A percentile compares a stretch with the other conserved stretches of the same genome.
phyloP scores from a whole-genome alignment of 2,113 vertebrate genomes.

The Ceyx margarethae region DNA sequence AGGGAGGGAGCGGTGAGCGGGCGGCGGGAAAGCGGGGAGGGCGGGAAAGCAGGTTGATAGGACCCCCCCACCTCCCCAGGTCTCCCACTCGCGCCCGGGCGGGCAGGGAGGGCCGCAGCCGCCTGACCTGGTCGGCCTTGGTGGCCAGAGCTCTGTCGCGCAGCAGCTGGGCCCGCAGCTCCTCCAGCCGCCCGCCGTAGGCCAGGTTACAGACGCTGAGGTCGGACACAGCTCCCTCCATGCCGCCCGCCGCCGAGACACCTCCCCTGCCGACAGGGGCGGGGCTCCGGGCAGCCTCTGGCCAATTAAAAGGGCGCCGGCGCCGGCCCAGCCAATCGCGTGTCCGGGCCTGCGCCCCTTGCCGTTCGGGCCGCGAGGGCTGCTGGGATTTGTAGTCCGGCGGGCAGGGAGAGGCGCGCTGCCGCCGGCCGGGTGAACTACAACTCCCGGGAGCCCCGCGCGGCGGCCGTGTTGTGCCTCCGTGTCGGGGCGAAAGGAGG shows the following conservation, averaged over 20 bases:
- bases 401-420: fast-evolving
- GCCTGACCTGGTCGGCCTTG: constrained; percentile 88
- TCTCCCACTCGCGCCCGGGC: background rate
- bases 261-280: background rate
- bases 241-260: constrained; percentile 5
- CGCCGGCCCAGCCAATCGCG: background rate
- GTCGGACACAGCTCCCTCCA: constrained; percentile 86
- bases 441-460: constrained; percentile 60
- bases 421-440: background rate
- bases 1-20: background rate
- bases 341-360: background rate
- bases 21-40: too few species aligned
- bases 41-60: background rate
- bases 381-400: constrained; percentile 48
- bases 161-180: constrained; percentile 79
- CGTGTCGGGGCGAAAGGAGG: constrained; percentile 51
- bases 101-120: background rate
- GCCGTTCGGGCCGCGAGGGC: fast-evolving
- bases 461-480: background rate
- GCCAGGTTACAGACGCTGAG: constrained; percentile 89
- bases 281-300: fast-evolving
- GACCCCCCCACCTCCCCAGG: background rate
- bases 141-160: constrained; percentile 82
- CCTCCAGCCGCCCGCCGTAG: constrained; percentile 84
- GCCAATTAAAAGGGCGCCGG: background rate